Base-by-base conservation (phyloP, 1,140 invertebrate genomes). In the Archivesica marissinica region DNA sequence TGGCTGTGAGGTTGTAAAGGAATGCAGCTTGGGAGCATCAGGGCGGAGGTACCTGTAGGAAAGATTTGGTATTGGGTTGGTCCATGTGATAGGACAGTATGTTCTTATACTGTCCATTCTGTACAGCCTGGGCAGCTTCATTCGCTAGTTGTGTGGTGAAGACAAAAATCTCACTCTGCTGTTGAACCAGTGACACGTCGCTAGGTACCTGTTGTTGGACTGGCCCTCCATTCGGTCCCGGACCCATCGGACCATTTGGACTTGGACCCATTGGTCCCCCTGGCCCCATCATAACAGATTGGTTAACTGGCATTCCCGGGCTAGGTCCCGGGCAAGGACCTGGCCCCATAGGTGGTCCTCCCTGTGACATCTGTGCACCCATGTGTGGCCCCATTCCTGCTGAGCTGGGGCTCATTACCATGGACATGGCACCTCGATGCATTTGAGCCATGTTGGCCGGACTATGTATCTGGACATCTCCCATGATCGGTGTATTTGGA, bases 141-240 rank as follows among this genome's bases (percentile, higher is more conserved):
- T 99, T 99, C 0, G 98, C 98, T 92, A 99, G 93, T 87, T 96
- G 94, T 0, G 98, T 99, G 15, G 97, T 98, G 95, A 99, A 99
- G 74, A 99, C 98, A 96, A 99, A 99, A 91, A 99, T 98, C 94
- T 99, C 98, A 95, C 97, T 99, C 94, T 99, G 98, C 93, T 99
- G 98, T 94, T 99, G 98, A 97, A 93, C 89, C 72, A 93, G 92
- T 20, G 87, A 79, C 70, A 78, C 72, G 41, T 90, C 87, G 52
- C 76, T 86, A 50, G 86, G 76, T 35, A 86, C 85, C 50, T 83
- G 84, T 28, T 86, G 59, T 11, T 81, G 85, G 20, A 11, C 75
- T n/a, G 61, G 78, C 9, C 50, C 77, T 44, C 25, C 72, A 52
- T 68, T 83, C 50, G 56, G 78, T n/a, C 44, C 70, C 23, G 66